Percentiles rank a stretch among this genome's conserved stretches.
These are phyloP conservation scores for Anneissia japonica DNA, from an alignment of 35 echinoderm and acorn worm species.

Conservation along the genomic window DNA sequence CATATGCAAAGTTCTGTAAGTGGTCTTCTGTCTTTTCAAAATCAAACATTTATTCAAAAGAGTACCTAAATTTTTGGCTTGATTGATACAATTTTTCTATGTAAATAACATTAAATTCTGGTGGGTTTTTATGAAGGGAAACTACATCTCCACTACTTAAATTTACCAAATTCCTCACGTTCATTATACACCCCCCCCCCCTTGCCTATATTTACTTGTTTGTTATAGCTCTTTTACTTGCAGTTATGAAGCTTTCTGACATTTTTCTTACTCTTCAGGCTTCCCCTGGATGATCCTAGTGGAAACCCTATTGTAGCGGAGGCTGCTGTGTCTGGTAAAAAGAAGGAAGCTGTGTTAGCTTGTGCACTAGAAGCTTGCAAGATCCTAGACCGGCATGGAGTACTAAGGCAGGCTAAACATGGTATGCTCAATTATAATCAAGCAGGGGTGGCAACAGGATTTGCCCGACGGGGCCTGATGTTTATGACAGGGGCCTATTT, in stretches of 20 bases:
- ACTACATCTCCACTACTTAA: no score
- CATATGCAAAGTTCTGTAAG: conserved; percentile 96
- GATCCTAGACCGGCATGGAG: conserved; percentile 86
- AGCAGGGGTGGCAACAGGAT: no score
- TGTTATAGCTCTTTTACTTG: no score
- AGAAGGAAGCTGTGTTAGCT: conserved; percentile 86
- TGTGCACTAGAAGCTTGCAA: conserved; percentile 88
- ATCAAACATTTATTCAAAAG: neutral
- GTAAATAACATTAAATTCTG: neutral
- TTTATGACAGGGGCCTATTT: no score
- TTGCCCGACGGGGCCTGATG: no score
- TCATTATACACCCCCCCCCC: no score
- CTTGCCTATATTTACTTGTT: no score
- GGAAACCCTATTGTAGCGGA: conserved; percentile 78
- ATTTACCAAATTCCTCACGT: no score
- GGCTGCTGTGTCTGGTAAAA: conserved; percentile 81
- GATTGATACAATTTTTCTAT: neutral
- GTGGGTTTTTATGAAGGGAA: neutral
- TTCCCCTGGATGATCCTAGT: conserved; percentile 78
- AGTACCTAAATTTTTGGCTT: no score
- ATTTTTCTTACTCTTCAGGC: conserved; percentile 20
- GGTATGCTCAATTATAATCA: no score
- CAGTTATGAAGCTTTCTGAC: neutral
- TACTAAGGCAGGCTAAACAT: conserved; percentile 82
- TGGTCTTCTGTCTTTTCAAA: neutral